phyloP scores from a whole-genome alignment of 2,888 invertebrate species.

The Zonitis immaculata region DNA sequence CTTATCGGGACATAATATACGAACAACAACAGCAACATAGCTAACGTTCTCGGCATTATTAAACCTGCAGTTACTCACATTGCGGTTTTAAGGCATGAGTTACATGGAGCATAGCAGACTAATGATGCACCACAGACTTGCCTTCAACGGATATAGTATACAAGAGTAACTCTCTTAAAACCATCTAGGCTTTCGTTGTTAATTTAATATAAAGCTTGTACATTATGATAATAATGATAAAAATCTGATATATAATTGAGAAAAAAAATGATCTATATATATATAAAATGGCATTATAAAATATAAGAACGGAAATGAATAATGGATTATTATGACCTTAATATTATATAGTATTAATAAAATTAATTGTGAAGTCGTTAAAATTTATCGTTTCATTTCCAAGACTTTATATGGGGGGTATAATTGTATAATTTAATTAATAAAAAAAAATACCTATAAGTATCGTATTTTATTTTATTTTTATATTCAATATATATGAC shows the following conservation, averaged over 20 bases:
- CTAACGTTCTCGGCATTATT: slow-evolving; percentile 43
- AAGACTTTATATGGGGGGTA: neutral
- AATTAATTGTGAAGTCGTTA: neutral
- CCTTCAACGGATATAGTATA: slow-evolving; percentile 32
- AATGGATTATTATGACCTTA: neutral
- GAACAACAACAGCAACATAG: no score
- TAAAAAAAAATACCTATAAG: neutral
- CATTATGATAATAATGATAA: neutral
- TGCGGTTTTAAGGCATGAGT: slow-evolving; percentile 44
- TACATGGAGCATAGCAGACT: slow-evolving; percentile 40
- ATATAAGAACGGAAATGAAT: neutral
- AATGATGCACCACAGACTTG: slow-evolving; percentile 42
- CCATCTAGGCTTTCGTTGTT: slow-evolving; percentile 36
- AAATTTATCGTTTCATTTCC: neutral
- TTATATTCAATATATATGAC: slow-evolving; percentile 8
- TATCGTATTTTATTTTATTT: neutral
- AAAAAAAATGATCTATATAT: no score
- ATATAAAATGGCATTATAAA: neutral
- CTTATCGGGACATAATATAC: neutral
- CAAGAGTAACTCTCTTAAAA: slow-evolving; percentile 32
- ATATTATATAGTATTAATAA: neutral
- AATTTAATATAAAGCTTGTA: no score
- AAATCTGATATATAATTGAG: no score
- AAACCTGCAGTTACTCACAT: slow-evolving; percentile 47
- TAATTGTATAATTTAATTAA: neutral